Conservation (phyloP, 2,888 invertebrate species). For the Papilio elwesi region DNA sequence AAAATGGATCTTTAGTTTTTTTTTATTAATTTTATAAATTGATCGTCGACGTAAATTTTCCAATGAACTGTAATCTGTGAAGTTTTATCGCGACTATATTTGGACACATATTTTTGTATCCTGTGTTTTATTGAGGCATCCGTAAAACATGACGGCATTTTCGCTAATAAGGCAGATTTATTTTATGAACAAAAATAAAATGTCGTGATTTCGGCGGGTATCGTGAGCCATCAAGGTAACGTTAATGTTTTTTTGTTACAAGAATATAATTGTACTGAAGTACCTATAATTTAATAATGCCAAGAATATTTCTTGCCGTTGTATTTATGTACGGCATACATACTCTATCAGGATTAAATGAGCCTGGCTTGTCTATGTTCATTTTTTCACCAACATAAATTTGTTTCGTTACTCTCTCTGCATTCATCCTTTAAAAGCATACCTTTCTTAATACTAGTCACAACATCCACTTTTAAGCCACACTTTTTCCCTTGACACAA, state of each 20-base stretch:
- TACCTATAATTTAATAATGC: background rate
- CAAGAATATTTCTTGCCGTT: background rate
- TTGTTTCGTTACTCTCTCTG: too few species aligned
- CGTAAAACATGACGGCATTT: slow-evolving; percentile 16
- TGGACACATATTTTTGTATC: slow-evolving; percentile 9
- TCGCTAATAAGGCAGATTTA: slow-evolving; percentile 24
- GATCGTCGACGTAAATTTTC: background rate
- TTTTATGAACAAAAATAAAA: slow-evolving; percentile 19
- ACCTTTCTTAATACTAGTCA: too few species aligned
- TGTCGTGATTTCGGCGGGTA: slow-evolving; percentile 3
- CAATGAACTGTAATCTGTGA: slow-evolving; percentile 18
- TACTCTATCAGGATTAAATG: background rate
- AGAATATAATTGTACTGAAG: background rate
- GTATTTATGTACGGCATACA: background rate
- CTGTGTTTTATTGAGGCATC: slow-evolving; percentile 22
- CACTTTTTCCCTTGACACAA: too few species aligned
- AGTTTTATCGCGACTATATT: slow-evolving; percentile 11
- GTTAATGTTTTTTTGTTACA: slow-evolving; percentile 4
- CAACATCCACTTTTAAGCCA: too few species aligned
- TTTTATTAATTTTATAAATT: slow-evolving; percentile 3
- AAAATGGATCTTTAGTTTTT: background rate
- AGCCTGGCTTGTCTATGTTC: too few species aligned
- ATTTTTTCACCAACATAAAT: background rate
- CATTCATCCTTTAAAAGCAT: too few species aligned
- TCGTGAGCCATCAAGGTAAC: slow-evolving; percentile 2